A percentile compares a stretch with the other conserved stretches of the same genome.
Conservation (phyloP, 1,140 invertebrate genomes). For the Calliopsis andreniformis region DNA sequence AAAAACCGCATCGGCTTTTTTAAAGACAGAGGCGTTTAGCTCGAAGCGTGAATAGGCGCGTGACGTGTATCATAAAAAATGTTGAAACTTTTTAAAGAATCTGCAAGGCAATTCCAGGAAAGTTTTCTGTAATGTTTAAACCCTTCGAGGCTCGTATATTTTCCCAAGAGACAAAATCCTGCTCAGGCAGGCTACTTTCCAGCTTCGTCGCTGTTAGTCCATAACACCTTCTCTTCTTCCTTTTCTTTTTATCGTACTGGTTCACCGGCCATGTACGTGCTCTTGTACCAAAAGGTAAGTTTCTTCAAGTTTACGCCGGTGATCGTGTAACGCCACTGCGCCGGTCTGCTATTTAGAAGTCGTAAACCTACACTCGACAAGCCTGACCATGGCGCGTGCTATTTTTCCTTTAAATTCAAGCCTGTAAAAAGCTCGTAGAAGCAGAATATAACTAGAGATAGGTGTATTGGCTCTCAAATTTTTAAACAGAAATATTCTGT, state of each 20-base stretch:
- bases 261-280: conserved; percentile 32
- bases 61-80: too few species aligned
- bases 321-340: conserved; percentile 33
- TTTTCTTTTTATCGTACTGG: conserved; percentile 26
- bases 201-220: conserved; percentile 29
- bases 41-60: too few species aligned
- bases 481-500: too few species aligned
- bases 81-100: too few species aligned
- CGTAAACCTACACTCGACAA: conserved; percentile 52
- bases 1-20: neutral
- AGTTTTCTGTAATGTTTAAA: neutral
- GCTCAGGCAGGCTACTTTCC: conserved; percentile 18
- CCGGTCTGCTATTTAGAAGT: conserved; percentile 50
- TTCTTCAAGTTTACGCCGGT: conserved; percentile 38
- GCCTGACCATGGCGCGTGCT: conserved; percentile 10
- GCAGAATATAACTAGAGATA: too few species aligned
- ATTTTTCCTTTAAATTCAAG: conserved; percentile 40
- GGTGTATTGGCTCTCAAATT: too few species aligned
- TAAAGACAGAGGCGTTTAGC: too few species aligned
- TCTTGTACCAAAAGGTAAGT: conserved; percentile 25
- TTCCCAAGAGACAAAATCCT: conserved; percentile 4
- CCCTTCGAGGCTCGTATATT: neutral
- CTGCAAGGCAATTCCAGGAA: too few species aligned
- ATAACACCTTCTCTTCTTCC: conserved; percentile 28
- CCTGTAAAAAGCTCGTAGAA: neutral